Base-by-base conservation (phyloP, 2,888 invertebrate genomes). In the Notodonta dromedarius region DNA sequence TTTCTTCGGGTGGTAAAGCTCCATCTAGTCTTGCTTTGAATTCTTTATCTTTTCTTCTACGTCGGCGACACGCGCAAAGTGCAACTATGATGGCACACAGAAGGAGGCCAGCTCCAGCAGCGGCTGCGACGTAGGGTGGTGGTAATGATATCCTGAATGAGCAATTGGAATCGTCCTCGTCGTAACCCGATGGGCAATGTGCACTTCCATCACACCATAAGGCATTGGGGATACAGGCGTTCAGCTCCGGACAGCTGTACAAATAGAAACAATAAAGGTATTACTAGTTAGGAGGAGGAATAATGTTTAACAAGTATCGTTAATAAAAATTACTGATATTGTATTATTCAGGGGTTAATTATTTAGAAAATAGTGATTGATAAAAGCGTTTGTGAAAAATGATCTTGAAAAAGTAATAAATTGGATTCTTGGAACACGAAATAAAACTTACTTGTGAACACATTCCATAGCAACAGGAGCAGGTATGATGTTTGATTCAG, bases 121-220 rank as follows among this genome's bases (percentile, higher is more conserved):
- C 95, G 5, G 95, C 94, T 6, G 95, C 94, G n/a, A 96, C 93
- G 79, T 95, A 96, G 11, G 96, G 94, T 52, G 96, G 91, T 5
- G 96, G 96, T 56, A 96, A 90, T 14, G 95, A 95, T 76, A 95
- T 95, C 62, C 95, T 95, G 70, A 96, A 95, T 35, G 96, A 95
- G 83, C 97, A 97, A 79, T 96, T 96, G 1, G 95, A 94, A 77
- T 96, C 96, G 70, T 96, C 96, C 88, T 97, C 97, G 82, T 97
- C 97, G 85, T 95, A 96, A 2, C 97, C 97, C 5, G 97, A 96
- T 13, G 97, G 97, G 81, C 97, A 97, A 79, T 97, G 97, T 2
- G 95, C 91, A 52, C 95, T 94, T 0, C 97, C 97, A 82, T 97
- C 97, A 85, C 97, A 97, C 97, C 97, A 97, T 5, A 97, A 84